phyloP scores from a whole-genome alignment of 2,113 vertebrate species.

The Andinoacara biseriatus region DNA sequence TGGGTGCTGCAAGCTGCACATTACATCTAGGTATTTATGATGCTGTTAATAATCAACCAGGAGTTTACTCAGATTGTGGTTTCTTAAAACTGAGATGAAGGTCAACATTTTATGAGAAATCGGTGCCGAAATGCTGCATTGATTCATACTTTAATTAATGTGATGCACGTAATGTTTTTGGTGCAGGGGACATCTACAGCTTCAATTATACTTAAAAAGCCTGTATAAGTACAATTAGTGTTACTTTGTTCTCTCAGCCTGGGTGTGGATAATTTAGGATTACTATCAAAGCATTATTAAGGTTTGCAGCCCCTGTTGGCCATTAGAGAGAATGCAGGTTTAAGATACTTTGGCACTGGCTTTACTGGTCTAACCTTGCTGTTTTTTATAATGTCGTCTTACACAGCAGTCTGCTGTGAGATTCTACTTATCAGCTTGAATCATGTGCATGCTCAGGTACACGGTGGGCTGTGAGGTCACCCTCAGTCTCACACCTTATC shows the following conservation, averaged over 20 bases:
- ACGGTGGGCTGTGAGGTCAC: too few relatives aligned
- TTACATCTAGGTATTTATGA: too few relatives aligned
- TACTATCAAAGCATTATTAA: neutral
- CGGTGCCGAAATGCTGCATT: neutral
- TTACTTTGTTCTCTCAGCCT: neutral
- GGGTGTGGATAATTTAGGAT: neutral
- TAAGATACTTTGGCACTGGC: too few relatives aligned
- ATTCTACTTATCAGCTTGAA: rapidly evolving
- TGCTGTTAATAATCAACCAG: neutral
- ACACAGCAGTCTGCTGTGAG: neutral
- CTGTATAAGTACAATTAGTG: neutral
- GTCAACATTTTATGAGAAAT: neutral
- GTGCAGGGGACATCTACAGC: too few relatives aligned
- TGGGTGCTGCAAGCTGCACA: too few relatives aligned
- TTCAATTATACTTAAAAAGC: neutral
- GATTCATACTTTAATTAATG: neutral
- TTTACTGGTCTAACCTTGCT: neutral
- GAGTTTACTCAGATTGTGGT: rapidly evolving
- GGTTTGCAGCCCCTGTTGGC: too few relatives aligned
- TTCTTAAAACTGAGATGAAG: neutral
- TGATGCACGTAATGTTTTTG: neutral
- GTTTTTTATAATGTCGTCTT: neutral
- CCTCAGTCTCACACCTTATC: rapidly evolving
- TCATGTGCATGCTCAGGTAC: too few relatives aligned
- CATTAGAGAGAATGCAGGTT: too few relatives aligned